Base-by-base conservation (phyloP, 2,888 invertebrate species). In the Tanypteryx hageni region DNA sequence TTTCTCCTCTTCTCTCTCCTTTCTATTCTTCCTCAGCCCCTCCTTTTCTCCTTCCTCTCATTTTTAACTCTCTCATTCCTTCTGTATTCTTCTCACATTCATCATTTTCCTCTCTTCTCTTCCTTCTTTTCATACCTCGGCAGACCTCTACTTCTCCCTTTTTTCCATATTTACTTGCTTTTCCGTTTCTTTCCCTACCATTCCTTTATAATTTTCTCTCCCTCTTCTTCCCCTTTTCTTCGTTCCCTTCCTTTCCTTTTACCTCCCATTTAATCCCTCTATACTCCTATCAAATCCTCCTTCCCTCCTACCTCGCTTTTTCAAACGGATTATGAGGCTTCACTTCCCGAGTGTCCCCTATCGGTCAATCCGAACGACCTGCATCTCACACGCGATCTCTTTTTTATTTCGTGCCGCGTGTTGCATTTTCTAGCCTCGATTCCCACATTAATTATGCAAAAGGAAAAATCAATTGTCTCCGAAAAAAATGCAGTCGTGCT, bases 321-420 rank as follows among this genome's bases (percentile, higher is more conserved):
- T 44, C 44, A 44, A 44, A 44, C 44, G 44, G 44, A 44, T 44
- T 44, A 68, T n/a, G 22, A 68, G 8, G 68, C 68, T 68, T 0
- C n/a, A 68, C n/a, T 68, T 68, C 68, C 22, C 22, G 10, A 68
- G n/a, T 22, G 68, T 68, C 68, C n/a, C 22, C 44, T 68, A 18
- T n/a, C 22, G 68, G 68, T n/a, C 68, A 68, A 68, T 22, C 68
- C 18, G 68, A n/a, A n/a, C 22, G 68, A 68, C 68, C 68, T 68
- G 22, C 68, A 68, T 68, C 22, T n/a, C 68, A n/a, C n/a, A 44
- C 44, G 44, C 44, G 44, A 9, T 68, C 68, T n/a, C 10, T 68
- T 22, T 64, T 68, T 68, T 68, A n/a, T 68, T n/a, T 68, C 68
- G n/a, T n/a, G 68, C 18, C 22, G 68, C 68, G 68, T 64, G 64